phyloP scores from a whole-genome alignment of 2,888 invertebrate genomes.

The Philereme vetulata region DNA sequence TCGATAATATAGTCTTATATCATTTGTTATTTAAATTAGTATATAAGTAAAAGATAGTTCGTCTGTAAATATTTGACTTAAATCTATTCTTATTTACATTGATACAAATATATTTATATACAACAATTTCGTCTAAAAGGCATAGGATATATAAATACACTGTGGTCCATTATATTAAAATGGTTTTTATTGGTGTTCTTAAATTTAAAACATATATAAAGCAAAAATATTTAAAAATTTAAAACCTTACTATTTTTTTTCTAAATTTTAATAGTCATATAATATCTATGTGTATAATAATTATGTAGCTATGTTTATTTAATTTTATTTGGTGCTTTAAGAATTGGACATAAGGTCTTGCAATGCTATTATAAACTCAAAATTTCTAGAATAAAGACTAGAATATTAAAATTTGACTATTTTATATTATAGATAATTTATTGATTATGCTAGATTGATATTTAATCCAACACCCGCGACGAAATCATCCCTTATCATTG shows the following conservation, averaged over 20 bases:
- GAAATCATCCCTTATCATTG: constrained; percentile 87
- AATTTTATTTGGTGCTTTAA: constrained; percentile 24
- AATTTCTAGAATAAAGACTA: constrained; percentile 41
- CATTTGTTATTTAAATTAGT: constrained; percentile 12
- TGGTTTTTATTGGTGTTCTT: constrained; percentile 22
- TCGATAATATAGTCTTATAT: constrained; percentile 13
- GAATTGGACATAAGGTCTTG: constrained; percentile 21
- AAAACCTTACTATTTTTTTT: neutral
- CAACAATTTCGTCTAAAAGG: constrained; percentile 65
- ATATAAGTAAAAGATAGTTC: constrained; percentile 39
- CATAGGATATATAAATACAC: constrained; percentile 66
- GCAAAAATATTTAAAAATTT: neutral
- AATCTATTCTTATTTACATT: constrained; percentile 36
- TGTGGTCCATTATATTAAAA: constrained; percentile 64
- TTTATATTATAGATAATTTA: constrained; percentile 18
- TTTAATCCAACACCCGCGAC: constrained; percentile 85
- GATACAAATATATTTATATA: constrained; percentile 54
- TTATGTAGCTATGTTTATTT: neutral
- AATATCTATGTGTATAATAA: neutral
- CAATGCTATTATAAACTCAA: constrained; percentile 20
- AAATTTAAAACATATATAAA: constrained; percentile 2
- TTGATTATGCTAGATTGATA: constrained; percentile 79
- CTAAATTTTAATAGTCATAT: neutral
- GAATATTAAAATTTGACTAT: constrained; percentile 42
- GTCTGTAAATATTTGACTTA: constrained; percentile 51